Percentiles rank a stretch among this genome's conserved stretches.
These are phyloP conservation scores for Trididemnum nubilum DNA, from an alignment of 23 tunicate species.

Conservation along the genomic window DNA sequence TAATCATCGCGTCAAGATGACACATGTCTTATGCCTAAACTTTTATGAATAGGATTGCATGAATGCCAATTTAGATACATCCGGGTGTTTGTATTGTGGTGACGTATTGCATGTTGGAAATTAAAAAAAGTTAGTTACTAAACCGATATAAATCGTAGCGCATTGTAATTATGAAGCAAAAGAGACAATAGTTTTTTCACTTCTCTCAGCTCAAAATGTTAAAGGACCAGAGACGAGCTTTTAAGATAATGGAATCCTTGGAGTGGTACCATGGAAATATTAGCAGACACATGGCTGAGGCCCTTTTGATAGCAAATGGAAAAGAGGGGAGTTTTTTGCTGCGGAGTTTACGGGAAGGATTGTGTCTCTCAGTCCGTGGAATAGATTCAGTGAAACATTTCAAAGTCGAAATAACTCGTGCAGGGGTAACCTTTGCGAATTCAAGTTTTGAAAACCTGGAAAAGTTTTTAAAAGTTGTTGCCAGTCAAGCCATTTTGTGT, in stretches of 20 bases:
- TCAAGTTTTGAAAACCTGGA: conserved; percentile 47
- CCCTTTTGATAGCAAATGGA: conserved; percentile 68
- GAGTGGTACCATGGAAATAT: conserved; percentile 78
- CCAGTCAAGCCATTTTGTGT: conserved; percentile 72
- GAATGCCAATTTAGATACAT: too few species aligned
- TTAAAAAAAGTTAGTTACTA: too few species aligned
- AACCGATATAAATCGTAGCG: too few species aligned
- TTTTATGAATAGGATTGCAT: too few species aligned
- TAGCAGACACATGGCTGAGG: conserved; percentile 66
- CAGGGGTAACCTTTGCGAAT: conserved; percentile 49
- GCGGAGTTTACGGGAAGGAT: conserved; percentile 28
- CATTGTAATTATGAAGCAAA: too few species aligned
- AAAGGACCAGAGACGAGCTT: too few species aligned
- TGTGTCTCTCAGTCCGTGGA: conserved; percentile 66
- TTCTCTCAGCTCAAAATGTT: too few species aligned
- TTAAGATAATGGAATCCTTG: conserved; percentile 24
- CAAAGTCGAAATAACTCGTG: conserved; percentile 48
- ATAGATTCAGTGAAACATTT: conserved; percentile 77
- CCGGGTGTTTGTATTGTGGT: too few species aligned
- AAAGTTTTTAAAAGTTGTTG: conserved; percentile 58
- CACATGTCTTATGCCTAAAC: too few species aligned
- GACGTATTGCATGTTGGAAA: too few species aligned
- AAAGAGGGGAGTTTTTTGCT: conserved; percentile 68
- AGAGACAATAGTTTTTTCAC: too few species aligned
- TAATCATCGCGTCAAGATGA: too few species aligned